phyloP scores from a whole-genome alignment of 2,797 vertebrate genomes.

The Tragopan temminckii region DNA sequence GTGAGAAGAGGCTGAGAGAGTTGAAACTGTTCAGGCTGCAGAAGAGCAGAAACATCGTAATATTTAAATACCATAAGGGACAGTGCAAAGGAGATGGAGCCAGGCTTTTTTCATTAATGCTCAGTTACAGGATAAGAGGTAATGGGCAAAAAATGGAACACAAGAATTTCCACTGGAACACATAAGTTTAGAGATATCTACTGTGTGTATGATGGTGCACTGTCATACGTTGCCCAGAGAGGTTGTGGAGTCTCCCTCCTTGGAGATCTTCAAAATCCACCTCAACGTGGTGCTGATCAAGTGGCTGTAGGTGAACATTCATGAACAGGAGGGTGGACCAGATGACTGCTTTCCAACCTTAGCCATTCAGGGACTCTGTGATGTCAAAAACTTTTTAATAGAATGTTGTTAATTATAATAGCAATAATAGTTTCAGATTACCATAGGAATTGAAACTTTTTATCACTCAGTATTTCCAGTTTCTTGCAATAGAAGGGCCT shows the following conservation, averaged over 20 bases:
- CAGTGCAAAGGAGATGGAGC: not conserved
- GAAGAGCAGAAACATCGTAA: not conserved
- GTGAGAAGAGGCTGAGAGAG: not conserved
- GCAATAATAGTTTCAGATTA: not conserved
- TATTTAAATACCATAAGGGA: not conserved
- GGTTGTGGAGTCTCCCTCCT: not conserved
- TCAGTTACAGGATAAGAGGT: not conserved
- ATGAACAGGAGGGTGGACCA: not conserved
- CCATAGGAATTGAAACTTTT: not conserved
- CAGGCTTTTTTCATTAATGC: not conserved
- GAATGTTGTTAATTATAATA: not conserved
- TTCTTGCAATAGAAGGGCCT: not conserved
- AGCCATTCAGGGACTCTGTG: not conserved
- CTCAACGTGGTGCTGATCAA: not conserved
- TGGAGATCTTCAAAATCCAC: not conserved
- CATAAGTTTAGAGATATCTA: not conserved
- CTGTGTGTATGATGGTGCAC: not conserved
- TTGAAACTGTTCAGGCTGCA: not conserved
- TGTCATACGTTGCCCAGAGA: not conserved
- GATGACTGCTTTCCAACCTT: not conserved
- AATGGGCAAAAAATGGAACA: not conserved
- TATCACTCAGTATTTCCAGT: not conserved
- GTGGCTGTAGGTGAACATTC: not conserved
- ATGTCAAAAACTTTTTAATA: fast-evolving
- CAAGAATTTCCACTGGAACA: not conserved